Percentiles rank a stretch among this genome's conserved stretches.
Conservation (phyloP, 2,888 invertebrate genomes). For the Cetonia aurata region DNA sequence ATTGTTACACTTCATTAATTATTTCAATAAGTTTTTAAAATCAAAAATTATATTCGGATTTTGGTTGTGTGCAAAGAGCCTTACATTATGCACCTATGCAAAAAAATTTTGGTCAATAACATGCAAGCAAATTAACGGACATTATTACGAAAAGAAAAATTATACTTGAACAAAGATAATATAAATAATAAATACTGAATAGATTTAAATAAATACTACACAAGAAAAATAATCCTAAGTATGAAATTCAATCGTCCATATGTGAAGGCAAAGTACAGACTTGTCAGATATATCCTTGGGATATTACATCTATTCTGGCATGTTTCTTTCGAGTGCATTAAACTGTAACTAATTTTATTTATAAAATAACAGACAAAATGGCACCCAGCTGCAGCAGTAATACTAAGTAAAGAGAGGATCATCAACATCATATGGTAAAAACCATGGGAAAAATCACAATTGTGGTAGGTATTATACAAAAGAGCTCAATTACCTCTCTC, state of each 20-base stretch:
- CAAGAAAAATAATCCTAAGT: too few species aligned
- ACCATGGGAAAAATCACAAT: conserved; percentile 25
- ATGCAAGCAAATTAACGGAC: too few species aligned
- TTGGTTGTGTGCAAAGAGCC: not conserved
- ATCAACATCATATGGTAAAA: conserved; percentile 26
- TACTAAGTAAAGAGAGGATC: conserved; percentile 20
- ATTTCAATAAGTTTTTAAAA: not conserved
- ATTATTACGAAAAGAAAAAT: too few species aligned
- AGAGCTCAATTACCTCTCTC: conserved; percentile 51
- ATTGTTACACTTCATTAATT: conserved; percentile 1
- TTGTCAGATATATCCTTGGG: not conserved
- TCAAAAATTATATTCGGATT: too few species aligned
- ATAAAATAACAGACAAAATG: conserved; percentile 56
- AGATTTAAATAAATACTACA: not conserved
- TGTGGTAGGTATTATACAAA: conserved; percentile 16
- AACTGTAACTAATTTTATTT: conserved; percentile 49
- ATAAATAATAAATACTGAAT: not conserved
- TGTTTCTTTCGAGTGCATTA: conserved; percentile 38
- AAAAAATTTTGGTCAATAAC: not conserved
- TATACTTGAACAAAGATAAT: not conserved
- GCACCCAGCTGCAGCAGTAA: conserved; percentile 50
- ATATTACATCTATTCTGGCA: conserved; percentile 8
- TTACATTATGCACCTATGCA: not conserved
- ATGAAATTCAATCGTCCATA: conserved; percentile 23
- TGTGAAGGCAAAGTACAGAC: conserved; percentile 4